phyloP scores from a whole-genome alignment of 2,113 vertebrate species.

The Rynchops niger region DNA sequence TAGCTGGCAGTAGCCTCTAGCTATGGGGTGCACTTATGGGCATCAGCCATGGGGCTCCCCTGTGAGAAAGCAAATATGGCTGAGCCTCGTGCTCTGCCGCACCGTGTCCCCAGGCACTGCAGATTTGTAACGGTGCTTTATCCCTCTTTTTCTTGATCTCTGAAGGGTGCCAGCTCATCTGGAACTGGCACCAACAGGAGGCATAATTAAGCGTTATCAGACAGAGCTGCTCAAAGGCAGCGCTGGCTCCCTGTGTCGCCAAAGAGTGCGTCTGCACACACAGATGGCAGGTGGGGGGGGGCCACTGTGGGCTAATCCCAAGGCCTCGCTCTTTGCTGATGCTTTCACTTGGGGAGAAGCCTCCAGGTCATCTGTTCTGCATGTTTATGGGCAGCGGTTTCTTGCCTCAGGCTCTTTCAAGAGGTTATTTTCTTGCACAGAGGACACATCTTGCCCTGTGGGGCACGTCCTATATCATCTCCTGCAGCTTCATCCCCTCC shows the following conservation, averaged over 20 bases:
- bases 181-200: not conserved
- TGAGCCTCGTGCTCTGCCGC: not conserved
- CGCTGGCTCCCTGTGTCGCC: not conserved
- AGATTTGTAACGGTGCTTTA: not conserved
- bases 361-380: not conserved
- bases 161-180: not conserved
- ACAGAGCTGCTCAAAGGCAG: not conserved
- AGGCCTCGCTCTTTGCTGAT: not conserved
- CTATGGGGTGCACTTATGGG: not conserved
- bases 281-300: not conserved
- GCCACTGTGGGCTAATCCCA: accelerated
- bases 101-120: not conserved
- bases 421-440: not conserved
- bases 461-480: not conserved
- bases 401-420: not conserved
- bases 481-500: not conserved
- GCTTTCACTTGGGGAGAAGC: not conserved
- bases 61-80: not conserved
- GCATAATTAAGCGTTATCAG: not conserved
- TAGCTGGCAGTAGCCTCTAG: not conserved
- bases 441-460: not conserved
- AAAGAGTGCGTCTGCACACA: not conserved
- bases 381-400: not conserved
- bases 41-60: not conserved
- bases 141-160: not conserved